Evolutionary conservation across 1,140 invertebrate species (phyloP), one percentile per base, ranked within the genome.

Genomic region (Druon quercuslanigerum): DNA sequence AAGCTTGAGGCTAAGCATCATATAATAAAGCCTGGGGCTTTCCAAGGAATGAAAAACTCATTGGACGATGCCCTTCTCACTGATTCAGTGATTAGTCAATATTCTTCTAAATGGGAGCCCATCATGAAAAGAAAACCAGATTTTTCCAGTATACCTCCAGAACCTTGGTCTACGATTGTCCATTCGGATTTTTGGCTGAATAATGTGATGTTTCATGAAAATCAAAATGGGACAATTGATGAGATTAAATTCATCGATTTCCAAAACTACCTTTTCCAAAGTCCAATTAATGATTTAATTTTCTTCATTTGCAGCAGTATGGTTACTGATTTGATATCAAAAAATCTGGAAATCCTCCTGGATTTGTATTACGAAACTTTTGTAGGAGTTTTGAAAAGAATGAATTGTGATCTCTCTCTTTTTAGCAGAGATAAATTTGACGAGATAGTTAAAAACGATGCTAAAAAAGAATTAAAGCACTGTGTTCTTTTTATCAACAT

Each of bases 131-230:
- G 0, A 33, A 33, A 33, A 33, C 25, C 25, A 33, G 25, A 33
- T 33, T 3, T 33, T 33, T 33, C 25, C 5, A 33, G 25, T 33
- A 33, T 33, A 33, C 25, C 25, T 33, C 25, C 25, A 0, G 90
- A 92, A 71, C 87, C 89, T 0, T 94, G 92, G 86, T 91, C 90
- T 0, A 92, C 91, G 0, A 91, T 93, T 20, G 85, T 91, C 3
- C 94, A 95, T 72, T 88, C 91, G 0, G 94, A 95, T 85, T 91
- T 94, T 57, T 95, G 94, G 94, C 87, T 92, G 4, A 94, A 94
- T 81, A 95, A 95, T 79, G 89, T 94, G 1, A 90, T 95, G 86
- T 92, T 92, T 70, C 87, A 87, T 13, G 71, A 83, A 3, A 82
- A 91, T 79, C 80, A 83, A 11, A 51, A 75, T 1, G 89, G 86